Base-by-base conservation (phyloP, 2,888 invertebrate species). In the Leptopilina myrica region DNA sequence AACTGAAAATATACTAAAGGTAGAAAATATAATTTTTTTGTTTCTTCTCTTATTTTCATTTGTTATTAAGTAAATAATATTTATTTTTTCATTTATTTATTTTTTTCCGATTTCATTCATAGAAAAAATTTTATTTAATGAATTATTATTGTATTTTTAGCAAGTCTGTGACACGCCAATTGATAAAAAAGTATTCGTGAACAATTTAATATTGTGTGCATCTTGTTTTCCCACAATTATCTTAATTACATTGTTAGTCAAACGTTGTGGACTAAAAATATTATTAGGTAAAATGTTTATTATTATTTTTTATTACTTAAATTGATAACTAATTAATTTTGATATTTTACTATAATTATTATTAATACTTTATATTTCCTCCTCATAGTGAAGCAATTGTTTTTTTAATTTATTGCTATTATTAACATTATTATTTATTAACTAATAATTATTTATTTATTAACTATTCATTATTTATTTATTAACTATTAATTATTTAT, bases 181-280 rank as follows among this genome's bases (percentile, higher is more conserved):
- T 79, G 94, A 95, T 66, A 92, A 93, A 9, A 62, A 80, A 94
- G 94, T 76, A 96, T 96, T 6, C 96, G 94, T 90, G 92, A 94
- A 86, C 20, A 95, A 96, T 89, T 96, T 96, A 0, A 92, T 96
- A 80, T 95, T 96, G 78, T 95, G 96, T 85, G 96, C 96, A 69
- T 92, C 96, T 40, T 96, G 96, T 87, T 94, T 96, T 78, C 96
- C 96, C 0, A 95, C 95, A 0, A 96, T 96, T 64, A 92, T 96
- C 84, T 95, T 95, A 94, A 92, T 96, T 85, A 96, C 96, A 0
- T 93, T 96, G 5, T 95, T 95, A 88, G 95, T 96, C 14, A 95
- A 96, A 91, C 94, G 94, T 84, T 93, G 96, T 81, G 96, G 96
- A 33, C 56, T 73, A n/a, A 73, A 73, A 56, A 53, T 73, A 26